Evolutionary conservation across 2,888 invertebrate genomes (phyloP), one percentile per base, ranked within the genome.

Genomic region (Anagyrus pseudococci): DNA sequence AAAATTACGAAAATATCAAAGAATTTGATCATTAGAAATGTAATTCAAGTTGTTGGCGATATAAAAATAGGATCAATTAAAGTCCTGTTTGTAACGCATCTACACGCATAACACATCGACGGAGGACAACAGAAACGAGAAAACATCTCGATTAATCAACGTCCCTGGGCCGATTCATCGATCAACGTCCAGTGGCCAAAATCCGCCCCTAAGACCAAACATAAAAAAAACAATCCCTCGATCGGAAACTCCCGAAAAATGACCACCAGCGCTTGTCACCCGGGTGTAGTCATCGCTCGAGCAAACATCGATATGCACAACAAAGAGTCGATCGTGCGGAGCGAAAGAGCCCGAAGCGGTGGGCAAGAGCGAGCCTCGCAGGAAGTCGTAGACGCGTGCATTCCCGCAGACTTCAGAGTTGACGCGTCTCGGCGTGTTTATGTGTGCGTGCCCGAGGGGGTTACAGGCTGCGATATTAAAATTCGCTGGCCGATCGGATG

Each of bases 401-500:
- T 37, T 37, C 33, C 33, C 33, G 15, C 8, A 8, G 33, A 37
- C 33, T 37, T 15, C 17, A 41, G 4, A 13, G 22, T 7, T 44
- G 2, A 7, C 10, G 17, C 17, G 26, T 19, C 22, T n/a, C 59
- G 29, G 41, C 15, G 20, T 23, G 13, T 10, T 15, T 6, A 40
- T 13, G 15, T 2, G 13, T 10, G 15, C 44, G 25, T 29, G 48
- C 23, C 22, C n/a, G 19, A 4, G 55, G 29, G 17, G 50, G 40
- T 22, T 20, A 7, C 23, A 22, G n/a, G 23, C 20, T 20, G 56
- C 49, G 43, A 33, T 48, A 62, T 62, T 58, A 49, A 54, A 17
- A 62, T 62, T 62, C 62, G 48, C 43, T n/a, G 8, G 53, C 19
- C 57, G 58, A 62, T 62, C 62, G 62, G 37, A 20, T 58, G 37